These are phyloP conservation scores for Amphibalanus amphitrite DNA, from an alignment of 1,140 invertebrate species.

Conservation along the genomic window DNA sequence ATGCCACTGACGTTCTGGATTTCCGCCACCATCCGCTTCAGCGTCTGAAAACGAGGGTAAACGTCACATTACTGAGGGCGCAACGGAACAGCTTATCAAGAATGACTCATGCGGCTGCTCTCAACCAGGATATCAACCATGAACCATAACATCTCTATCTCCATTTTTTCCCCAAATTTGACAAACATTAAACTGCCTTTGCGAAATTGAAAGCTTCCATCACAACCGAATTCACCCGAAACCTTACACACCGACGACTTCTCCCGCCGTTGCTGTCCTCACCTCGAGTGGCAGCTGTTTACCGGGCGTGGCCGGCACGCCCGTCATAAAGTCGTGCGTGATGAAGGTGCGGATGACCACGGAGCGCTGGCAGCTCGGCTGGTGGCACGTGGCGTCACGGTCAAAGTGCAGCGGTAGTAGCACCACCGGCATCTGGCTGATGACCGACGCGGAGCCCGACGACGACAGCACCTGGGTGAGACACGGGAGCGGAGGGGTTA, in stretches of 20 bases:
- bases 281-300: slow-evolving; percentile 62
- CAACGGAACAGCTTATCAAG: no score
- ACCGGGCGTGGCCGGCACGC: slow-evolving; percentile 78
- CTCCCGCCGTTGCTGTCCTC: slow-evolving; percentile 25
- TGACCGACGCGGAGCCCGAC: slow-evolving; percentile 44
- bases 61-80: no score
- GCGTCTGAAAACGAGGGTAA: slow-evolving; percentile 41
- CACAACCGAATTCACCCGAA: no score
- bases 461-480: slow-evolving; percentile 39
- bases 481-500: not conserved
- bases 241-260: not conserved
- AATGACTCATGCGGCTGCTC: no score
- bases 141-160: no score
- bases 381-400: slow-evolving; percentile 52
- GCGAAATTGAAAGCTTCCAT: no score
- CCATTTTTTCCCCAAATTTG: no score
- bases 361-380: slow-evolving; percentile 83
- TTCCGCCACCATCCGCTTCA: slow-evolving; percentile 77
- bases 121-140: no score
- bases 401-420: slow-evolving; percentile 94
- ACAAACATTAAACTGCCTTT: no score
- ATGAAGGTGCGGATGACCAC: slow-evolving; percentile 90
- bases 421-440: slow-evolving; percentile 95
- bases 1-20: slow-evolving; percentile 70
- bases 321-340: slow-evolving; percentile 98